Percentiles rank a stretch among this genome's conserved stretches.
These are phyloP conservation scores for Pardosa pseudoannulata DNA, from an alignment of 2,888 invertebrate genomes.

Conservation along the genomic window DNA sequence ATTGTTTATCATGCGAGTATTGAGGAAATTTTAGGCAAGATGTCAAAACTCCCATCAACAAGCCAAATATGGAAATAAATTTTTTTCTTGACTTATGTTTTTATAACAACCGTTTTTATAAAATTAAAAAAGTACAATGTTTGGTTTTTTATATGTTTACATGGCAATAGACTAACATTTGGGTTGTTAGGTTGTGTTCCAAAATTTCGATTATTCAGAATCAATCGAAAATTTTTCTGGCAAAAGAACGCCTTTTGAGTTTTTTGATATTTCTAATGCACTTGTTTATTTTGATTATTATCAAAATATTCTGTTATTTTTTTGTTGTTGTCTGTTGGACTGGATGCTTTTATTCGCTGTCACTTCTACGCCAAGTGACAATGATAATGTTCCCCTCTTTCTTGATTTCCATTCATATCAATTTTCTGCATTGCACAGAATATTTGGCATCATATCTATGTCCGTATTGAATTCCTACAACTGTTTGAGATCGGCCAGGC, in stretches of 20 bases:
- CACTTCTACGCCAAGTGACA: background rate
- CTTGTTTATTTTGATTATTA: no score
- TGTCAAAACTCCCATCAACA: background rate
- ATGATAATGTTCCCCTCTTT: background rate
- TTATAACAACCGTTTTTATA: background rate
- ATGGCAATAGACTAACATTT: no score
- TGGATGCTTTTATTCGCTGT: background rate
- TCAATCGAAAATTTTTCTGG: no score
- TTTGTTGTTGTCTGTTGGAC: no score
- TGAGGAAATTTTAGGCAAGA: background rate
- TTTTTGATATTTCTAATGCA: no score
- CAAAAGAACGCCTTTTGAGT: no score
- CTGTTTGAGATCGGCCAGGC: background rate
- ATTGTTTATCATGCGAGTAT: no score
- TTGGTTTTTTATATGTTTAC: background rate
- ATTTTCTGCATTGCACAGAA: background rate
- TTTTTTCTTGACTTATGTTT: background rate
- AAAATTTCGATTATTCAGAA: background rate
- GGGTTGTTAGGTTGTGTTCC: background rate
- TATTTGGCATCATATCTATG: slow-evolving; percentile 4
- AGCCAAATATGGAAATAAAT: background rate
- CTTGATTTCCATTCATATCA: background rate
- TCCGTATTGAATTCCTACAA: background rate
- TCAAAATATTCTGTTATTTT: no score
- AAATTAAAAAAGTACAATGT: background rate